A percentile compares a stretch with the other conserved stretches of the same genome.
Evolutionary conservation across 2,888 invertebrate genomes (phyloP).

Genomic region (Tiliacea aurago): DNA sequence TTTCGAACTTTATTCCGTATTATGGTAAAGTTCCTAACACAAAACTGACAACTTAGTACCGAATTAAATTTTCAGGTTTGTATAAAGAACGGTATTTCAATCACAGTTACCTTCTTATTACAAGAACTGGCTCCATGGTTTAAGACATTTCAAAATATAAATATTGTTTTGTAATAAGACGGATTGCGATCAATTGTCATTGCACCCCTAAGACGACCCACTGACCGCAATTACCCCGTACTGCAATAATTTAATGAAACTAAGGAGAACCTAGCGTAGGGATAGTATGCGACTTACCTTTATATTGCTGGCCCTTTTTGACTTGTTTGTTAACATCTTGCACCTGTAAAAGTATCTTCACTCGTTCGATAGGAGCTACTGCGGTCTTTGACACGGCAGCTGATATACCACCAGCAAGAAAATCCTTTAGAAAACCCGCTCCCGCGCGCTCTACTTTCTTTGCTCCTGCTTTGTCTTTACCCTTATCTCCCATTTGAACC

Average conservation of each 20-base stretch:
- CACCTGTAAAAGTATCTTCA: constrained; percentile 98
- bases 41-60: too few species aligned
- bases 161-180: too few species aligned
- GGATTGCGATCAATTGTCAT: too few species aligned
- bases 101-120: too few species aligned
- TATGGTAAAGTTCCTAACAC: too few species aligned
- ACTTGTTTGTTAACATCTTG: constrained; percentile 98
- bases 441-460: background rate
- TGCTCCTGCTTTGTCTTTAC: background rate
- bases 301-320: constrained; percentile 96
- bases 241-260: background rate
- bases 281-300: constrained; percentile 85
- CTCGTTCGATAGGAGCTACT: constrained; percentile 98
- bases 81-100: too few species aligned
- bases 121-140: too few species aligned
- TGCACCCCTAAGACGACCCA: too few species aligned
- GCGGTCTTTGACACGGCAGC: constrained; percentile 98
- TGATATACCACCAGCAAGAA: constrained; percentile 97
- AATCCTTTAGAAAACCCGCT: constrained; percentile 92
- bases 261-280: background rate
- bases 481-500: constrained; percentile 29
- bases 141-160: too few species aligned
- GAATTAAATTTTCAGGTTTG: too few species aligned
- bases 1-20: too few species aligned
- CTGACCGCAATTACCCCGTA: too few species aligned